Conservation (phyloP, 2,113 vertebrate species). For the Microtus oregoni region DNA sequence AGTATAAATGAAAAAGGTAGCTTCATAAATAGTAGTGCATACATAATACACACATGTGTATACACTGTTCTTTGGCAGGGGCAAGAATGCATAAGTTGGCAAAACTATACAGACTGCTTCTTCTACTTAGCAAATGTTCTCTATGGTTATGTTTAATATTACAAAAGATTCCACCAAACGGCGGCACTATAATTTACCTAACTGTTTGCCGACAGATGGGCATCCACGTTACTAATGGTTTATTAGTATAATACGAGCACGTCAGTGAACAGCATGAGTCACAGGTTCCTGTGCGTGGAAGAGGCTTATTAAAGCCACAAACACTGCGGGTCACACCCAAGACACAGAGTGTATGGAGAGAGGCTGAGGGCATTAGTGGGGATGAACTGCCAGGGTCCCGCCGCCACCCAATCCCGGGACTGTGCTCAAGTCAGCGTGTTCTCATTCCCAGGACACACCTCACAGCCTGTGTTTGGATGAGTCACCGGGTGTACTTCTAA, state of each 20-base stretch:
- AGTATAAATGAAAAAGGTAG: not conserved
- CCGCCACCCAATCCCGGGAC: conserved; percentile 17
- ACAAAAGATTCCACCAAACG: not conserved
- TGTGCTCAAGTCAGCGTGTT: not conserved
- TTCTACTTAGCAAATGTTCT: conserved; percentile 44
- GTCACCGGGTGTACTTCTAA: not conserved
- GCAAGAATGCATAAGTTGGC: not conserved
- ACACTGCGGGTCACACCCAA: not conserved
- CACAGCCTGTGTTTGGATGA: not conserved
- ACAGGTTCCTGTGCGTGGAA: not conserved
- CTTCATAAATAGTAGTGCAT: not conserved
- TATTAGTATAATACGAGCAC: conserved; percentile 12
- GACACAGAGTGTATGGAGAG: conserved; percentile 47
- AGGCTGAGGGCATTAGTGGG: not conserved
- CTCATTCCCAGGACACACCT: not conserved
- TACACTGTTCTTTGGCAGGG: not conserved
- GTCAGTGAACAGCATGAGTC: not conserved
- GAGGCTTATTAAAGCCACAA: not conserved
- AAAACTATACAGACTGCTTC: not conserved
- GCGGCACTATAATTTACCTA: not conserved
- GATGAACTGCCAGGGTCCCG: not conserved
- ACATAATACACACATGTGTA: not conserved
- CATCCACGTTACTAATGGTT: not conserved
- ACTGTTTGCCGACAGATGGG: not conserved
- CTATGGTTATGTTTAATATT: not conserved